These are phyloP conservation scores for Mola mola DNA, from an alignment of 2,113 vertebrate genomes.

Conservation along the genomic window DNA sequence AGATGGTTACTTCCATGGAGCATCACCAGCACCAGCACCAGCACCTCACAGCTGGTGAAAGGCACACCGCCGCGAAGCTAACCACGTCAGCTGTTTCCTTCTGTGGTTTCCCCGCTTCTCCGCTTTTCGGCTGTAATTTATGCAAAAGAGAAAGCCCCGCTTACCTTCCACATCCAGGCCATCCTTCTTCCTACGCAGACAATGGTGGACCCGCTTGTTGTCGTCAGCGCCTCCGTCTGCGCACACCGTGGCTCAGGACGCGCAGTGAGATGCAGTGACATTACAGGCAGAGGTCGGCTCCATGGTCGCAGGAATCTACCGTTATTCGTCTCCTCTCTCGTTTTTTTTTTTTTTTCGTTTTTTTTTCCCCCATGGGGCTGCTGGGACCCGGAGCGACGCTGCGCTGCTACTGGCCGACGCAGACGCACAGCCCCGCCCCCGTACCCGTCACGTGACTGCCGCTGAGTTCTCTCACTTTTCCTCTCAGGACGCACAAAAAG, in stretches of 20 bases:
- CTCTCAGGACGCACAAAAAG: background rate
- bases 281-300: conserved; percentile 29
- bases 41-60: conserved; percentile 31
- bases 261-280: conserved; percentile 10
- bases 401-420: conserved; percentile 63
- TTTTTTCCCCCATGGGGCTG: conserved; percentile 41
- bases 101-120: background rate
- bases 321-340: conserved; percentile 70
- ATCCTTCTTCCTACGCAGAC: conserved; percentile 72
- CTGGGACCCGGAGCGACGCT: conserved; percentile 46
- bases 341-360: conserved; percentile 25
- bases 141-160: conserved; percentile 30
- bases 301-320: conserved; percentile 58
- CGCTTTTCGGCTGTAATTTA: background rate
- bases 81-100: background rate
- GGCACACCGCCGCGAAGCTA: background rate
- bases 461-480: conserved; percentile 34
- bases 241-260: conserved; percentile 9
- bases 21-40: conserved; percentile 29
- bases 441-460: conserved; percentile 59
- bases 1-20: conserved; percentile 27
- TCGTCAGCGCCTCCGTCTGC: conserved; percentile 28
- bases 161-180: conserved; percentile 86
- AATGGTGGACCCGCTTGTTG: conserved; percentile 64
- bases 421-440: conserved; percentile 60